phyloP scores from a whole-genome alignment of 1,140 invertebrate species.

The Dreissena polymorpha region DNA sequence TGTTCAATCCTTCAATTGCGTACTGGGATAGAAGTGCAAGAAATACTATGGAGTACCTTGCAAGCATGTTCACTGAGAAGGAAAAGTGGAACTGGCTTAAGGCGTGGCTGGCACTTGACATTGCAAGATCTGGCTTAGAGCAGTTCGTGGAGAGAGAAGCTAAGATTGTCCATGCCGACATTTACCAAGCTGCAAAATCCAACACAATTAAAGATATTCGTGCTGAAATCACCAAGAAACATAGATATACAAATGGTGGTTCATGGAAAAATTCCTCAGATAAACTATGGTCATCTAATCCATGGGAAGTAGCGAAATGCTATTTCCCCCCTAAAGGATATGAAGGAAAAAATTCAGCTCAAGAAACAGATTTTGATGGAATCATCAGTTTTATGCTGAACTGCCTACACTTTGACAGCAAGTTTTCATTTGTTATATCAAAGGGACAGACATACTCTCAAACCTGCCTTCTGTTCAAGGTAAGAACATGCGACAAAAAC shows the following conservation, averaged over 20 bases:
- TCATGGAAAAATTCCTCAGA: background rate
- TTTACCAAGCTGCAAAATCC: constrained; percentile 2
- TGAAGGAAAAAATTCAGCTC: background rate
- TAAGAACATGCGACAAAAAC: no score
- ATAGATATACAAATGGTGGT: background rate
- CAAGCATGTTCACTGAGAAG: background rate
- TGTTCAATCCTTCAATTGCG: no score
- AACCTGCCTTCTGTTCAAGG: no score
- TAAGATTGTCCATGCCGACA: background rate
- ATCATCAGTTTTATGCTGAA: background rate
- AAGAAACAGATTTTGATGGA: constrained; percentile 4
- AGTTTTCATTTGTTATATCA: no score
- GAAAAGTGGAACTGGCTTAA: background rate
- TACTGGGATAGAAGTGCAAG: no score
- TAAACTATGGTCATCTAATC: background rate
- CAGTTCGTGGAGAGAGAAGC: background rate
- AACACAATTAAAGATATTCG: background rate
- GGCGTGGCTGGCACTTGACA: background rate
- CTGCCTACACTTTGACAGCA: background rate
- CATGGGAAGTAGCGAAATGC: constrained; percentile 4
- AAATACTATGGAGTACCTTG: no score
- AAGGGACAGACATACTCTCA: no score
- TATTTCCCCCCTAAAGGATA: background rate
- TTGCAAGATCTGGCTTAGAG: background rate
- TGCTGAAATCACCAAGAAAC: background rate